Evolutionary conservation across 2,797 vertebrate species (phyloP), one percentile per base, ranked within the genome.

Genomic region (Rhabdomys pumilio): DNA sequence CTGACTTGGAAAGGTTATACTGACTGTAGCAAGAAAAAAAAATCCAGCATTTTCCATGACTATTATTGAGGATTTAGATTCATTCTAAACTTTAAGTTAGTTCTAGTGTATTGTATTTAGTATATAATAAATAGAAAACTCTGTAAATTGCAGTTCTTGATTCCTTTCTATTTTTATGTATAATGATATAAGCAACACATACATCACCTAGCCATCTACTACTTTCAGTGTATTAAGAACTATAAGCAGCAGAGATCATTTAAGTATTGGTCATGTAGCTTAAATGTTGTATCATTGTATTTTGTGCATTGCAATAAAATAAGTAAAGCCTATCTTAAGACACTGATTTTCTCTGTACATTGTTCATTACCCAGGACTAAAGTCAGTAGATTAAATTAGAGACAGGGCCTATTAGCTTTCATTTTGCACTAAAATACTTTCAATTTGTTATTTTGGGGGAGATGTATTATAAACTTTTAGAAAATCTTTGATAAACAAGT

Each of bases 121-220:
- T 26, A 57, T 82, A 63, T 10, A 91, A 75, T 73, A 94, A 92
- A 77, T 65, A 76, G 91, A 77, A 31, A 57, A 89, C 55, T 67
- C 53, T 44, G 44, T 3, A n/a, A 10, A 73, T 47, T 67, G 24
- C 9, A 83, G 1, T 17, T 44, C 44, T 89, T 85, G 57, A 9
- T 41, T 73, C 50, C 82, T 50, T 38, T 19, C n/a, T 80, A 3
- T 26, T 76, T 76, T 7, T 47, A 84, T n/a, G 34, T 53, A 57
- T 67, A 81, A 73, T 75, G 24, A 82, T 63, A 10, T 53, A 63
- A 89, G 50, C 3, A 44, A 75, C 50, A 55, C 26, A 59, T 7
- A 38, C 3, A 50, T 11, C 50, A 50, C 50, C 10, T 11, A 50
- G 50, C 9, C 50, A 34, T 50, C 15, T n/a, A 65, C 3, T 15